These are phyloP conservation scores for Drosophila rhopaloa DNA, from an alignment of 1,140 invertebrate species.

Conservation along the genomic window DNA sequence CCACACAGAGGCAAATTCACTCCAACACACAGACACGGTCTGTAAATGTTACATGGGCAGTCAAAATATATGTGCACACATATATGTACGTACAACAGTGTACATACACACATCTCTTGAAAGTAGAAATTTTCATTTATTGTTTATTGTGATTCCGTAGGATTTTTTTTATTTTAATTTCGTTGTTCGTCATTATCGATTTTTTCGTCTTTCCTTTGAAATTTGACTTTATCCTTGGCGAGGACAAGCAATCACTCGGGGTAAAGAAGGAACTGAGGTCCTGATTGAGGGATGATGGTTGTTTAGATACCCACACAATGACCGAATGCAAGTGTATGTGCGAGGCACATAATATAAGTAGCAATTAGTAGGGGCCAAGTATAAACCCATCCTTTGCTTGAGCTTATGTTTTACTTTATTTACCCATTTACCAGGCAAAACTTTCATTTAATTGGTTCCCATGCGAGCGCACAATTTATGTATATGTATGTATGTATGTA, in stretches of 20 bases:
- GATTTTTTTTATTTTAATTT: constrained; percentile 60
- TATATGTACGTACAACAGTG: constrained; percentile 1
- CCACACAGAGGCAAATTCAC: constrained; percentile 1
- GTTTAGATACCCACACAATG: constrained; percentile 11
- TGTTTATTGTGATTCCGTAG: constrained; percentile 48
- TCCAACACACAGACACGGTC: not conserved
- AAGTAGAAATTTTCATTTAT: constrained; percentile 20
- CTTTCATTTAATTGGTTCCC: constrained; percentile 56
- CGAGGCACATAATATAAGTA: not conserved
- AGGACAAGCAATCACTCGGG: not conserved
- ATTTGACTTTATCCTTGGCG: constrained; percentile 48
- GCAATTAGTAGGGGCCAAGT: constrained; percentile 31
- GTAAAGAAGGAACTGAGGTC: constrained; percentile 1
- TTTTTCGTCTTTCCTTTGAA: constrained; percentile 55
- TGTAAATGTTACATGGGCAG: constrained; percentile 25
- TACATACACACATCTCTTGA: constrained; percentile 11
- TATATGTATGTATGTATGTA: not conserved
- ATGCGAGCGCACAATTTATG: constrained; percentile 5
- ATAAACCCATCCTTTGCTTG: not conserved
- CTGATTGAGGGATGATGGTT: constrained; percentile 24
- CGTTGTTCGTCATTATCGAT: constrained; percentile 62
- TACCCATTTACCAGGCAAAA: constrained; percentile 11
- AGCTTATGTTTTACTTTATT: not conserved
- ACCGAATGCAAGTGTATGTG: constrained; percentile 7
- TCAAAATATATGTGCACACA: constrained; percentile 9